Evolutionary conservation across 1,140 invertebrate species (phyloP).

Genomic region (Panulirus ornatus): DNA sequence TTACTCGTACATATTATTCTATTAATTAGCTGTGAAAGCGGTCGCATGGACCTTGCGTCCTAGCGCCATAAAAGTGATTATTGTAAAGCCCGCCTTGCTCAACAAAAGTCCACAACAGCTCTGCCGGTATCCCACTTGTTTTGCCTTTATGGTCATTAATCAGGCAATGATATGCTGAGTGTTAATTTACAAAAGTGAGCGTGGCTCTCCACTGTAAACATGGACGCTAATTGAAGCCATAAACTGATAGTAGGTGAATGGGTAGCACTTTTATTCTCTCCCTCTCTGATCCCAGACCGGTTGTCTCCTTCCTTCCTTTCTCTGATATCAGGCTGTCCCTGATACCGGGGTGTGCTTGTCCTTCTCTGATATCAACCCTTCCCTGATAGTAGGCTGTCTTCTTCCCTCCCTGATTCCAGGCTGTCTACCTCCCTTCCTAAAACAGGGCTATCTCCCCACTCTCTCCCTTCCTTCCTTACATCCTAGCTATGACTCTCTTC

Average conservation of each 20-base stretch:
- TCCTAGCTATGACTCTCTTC: neutral
- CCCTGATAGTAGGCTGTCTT: no score
- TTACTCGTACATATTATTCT: no score
- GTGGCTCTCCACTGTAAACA: no score
- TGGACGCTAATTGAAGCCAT: no score
- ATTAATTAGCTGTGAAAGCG: no score
- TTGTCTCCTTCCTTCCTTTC: neutral
- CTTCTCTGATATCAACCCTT: no score
- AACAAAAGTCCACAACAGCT: no score
- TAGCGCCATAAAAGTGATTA: no score
- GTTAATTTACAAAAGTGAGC: slow-evolving; percentile 19
- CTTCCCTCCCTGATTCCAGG: neutral
- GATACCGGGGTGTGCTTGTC: neutral
- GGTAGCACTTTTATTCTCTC: neutral
- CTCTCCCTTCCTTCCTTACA: neutral
- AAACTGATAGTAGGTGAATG: neutral
- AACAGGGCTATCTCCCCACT: neutral
- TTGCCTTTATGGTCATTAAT: slow-evolving; percentile 15
- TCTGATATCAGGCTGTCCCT: neutral
- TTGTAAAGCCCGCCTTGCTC: no score
- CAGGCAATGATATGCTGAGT: slow-evolving; percentile 5
- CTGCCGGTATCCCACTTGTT: slow-evolving; percentile 4
- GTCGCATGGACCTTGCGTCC: no score
- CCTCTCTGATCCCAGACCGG: neutral
- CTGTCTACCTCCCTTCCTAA: neutral